phyloP scores from a whole-genome alignment of 2,113 vertebrate genomes.

The Labeo rohita region DNA sequence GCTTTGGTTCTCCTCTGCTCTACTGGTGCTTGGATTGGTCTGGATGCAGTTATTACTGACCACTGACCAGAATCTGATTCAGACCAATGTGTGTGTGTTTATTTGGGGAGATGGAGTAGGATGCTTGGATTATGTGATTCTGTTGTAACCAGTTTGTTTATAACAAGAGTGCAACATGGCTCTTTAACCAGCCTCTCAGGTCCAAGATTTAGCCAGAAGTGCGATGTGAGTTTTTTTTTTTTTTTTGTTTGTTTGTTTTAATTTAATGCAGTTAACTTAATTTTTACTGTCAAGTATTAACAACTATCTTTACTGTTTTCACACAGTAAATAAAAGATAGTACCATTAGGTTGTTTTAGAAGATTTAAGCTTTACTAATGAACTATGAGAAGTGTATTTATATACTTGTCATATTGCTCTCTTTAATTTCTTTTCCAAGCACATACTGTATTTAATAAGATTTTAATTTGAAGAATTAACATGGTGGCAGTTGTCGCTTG shows the following conservation, averaged over 20 bases:
- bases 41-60: conserved; percentile 69
- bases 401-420: not conserved
- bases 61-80: conserved; percentile 25
- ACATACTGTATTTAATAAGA: not conserved
- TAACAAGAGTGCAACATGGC: not conserved
- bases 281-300: not conserved
- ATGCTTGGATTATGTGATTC: conserved; percentile 35
- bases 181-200: not conserved
- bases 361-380: not conserved
- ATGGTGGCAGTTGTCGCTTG: not conserved
- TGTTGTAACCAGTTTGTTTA: not conserved
- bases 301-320: not conserved
- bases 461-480: not conserved
- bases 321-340: not conserved
- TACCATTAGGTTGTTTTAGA: not conserved
- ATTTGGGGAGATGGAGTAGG: conserved; percentile 50
- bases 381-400: not conserved
- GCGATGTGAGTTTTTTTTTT: not conserved
- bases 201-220: not conserved
- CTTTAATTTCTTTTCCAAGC: not conserved
- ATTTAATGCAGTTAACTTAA: not conserved
- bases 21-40: conserved; percentile 69
- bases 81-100: conserved; percentile 63
- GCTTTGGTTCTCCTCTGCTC: conserved; percentile 41
- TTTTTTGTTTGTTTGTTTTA: too few relatives aligned